Percentiles rank a stretch among this genome's conserved stretches.
Evolutionary conservation across 2,888 invertebrate species (phyloP).

Genomic region (Rotaria sp.): DNA sequence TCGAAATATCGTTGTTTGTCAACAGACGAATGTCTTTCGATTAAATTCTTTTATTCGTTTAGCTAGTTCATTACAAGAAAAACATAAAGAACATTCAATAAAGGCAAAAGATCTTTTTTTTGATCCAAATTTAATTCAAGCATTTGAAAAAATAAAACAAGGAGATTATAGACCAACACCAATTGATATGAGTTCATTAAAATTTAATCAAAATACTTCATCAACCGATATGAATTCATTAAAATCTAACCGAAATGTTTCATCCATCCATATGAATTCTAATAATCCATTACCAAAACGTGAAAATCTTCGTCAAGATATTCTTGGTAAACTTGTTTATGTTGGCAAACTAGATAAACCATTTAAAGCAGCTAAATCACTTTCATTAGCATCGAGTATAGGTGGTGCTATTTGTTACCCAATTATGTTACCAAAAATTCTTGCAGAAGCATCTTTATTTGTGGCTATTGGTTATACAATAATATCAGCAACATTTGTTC

Average conservation of each 20-base stretch:
- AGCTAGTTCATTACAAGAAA: background rate
- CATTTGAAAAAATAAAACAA: background rate
- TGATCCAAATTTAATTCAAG: background rate
- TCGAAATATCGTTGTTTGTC: background rate
- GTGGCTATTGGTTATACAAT: background rate
- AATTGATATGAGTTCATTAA: background rate
- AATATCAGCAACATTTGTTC: background rate
- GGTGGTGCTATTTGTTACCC: constrained; percentile 2
- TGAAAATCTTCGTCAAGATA: background rate
- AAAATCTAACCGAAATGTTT: background rate
- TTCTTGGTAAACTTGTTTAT: constrained; percentile 10
- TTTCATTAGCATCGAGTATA: background rate
- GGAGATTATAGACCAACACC: background rate
- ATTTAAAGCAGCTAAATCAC: background rate
- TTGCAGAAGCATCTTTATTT: background rate
- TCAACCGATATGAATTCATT: background rate
- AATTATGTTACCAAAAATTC: background rate
- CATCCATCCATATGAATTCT: background rate
- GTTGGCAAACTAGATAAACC: background rate
- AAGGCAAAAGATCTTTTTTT: background rate
- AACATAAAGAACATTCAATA: background rate
- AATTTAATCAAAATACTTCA: too few species aligned
- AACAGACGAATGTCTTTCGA: background rate
- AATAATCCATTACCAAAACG: background rate
- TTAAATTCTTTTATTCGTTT: background rate